Conservation (phyloP, 2,888 invertebrate genomes). For the Hipparchia sbordonii region DNA sequence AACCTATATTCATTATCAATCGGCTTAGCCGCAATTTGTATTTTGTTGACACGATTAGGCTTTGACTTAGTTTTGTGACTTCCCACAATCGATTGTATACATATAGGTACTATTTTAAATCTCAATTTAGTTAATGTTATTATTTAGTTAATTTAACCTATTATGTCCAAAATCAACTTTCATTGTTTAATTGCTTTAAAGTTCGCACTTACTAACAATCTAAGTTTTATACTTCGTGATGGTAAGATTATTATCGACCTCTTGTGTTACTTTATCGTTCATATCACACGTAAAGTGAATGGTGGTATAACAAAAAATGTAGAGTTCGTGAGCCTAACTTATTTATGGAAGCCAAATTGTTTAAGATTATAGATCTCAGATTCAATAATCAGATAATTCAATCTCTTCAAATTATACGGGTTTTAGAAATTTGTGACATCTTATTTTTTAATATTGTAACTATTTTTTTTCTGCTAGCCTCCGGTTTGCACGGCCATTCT, state of each 20-base stretch:
- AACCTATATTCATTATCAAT: slow-evolving; percentile 60
- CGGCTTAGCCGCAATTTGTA: slow-evolving; percentile 50
- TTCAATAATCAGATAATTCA: slow-evolving; percentile 7
- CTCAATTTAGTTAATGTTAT: no score
- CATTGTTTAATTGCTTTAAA: neutral
- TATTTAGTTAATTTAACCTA: no score
- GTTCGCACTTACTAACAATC: neutral
- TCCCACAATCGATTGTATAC: no score
- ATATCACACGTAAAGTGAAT: slow-evolving; percentile 14
- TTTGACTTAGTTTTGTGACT: slow-evolving; percentile 23
- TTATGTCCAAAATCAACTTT: no score
- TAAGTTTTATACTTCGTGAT: slow-evolving; percentile 6
- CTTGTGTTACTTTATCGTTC: slow-evolving; percentile 18
- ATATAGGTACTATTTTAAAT: no score
- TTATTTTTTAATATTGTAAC: neutral
- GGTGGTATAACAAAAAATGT: slow-evolving; percentile 5
- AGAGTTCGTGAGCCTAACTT: slow-evolving; percentile 18
- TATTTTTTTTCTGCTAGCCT: neutral
- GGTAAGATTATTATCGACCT: slow-evolving; percentile 3
- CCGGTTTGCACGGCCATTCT: no score
- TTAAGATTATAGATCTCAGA: slow-evolving; percentile 15
- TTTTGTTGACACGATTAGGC: slow-evolving; percentile 47
- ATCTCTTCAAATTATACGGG: neutral
- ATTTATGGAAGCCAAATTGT: slow-evolving; percentile 24
- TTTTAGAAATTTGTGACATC: neutral